Percentiles rank a stretch among this genome's conserved stretches.
These are phyloP conservation scores for Magallana ariakensis DNA, from an alignment of 1,140 invertebrate species.

Conservation along the genomic window DNA sequence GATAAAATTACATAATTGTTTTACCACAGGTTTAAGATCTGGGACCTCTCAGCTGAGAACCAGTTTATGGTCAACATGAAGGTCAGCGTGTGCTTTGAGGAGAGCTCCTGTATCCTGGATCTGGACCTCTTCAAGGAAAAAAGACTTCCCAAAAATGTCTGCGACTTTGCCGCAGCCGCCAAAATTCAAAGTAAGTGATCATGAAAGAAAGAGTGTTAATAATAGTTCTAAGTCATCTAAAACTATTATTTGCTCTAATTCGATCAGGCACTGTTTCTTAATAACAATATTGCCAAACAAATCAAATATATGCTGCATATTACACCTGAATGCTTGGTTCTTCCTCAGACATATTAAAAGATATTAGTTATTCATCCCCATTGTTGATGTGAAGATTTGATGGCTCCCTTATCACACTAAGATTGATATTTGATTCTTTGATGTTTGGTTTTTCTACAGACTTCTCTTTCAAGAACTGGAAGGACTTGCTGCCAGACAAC, in stretches of 20 bases:
- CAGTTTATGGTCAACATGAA: conserved; percentile 55
- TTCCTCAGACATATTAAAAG: too few relatives aligned
- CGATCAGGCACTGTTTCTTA: too few relatives aligned
- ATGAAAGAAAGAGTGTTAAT: too few relatives aligned
- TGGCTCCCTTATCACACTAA: too few relatives aligned
- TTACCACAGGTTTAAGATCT: conserved; percentile 11
- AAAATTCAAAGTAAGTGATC: neutral
- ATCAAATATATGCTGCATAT: too few relatives aligned
- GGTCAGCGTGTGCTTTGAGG: conserved; percentile 60
- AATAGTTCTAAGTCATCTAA: too few relatives aligned
- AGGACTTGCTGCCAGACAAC: neutral
- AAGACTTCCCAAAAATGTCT: conserved; percentile 42
- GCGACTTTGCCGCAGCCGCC: conserved; percentile 29
- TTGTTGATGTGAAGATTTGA: too few relatives aligned
- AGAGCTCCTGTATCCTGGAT: conserved; percentile 21
- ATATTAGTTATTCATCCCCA: too few relatives aligned
- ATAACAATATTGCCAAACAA: too few relatives aligned
- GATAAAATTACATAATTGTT: conserved; percentile 6
- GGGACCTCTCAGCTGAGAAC: conserved; percentile 53
- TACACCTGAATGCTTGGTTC: too few relatives aligned
- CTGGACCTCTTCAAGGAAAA: conserved; percentile 34
- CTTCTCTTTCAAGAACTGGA: conserved; percentile 51
- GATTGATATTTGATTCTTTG: too few relatives aligned
- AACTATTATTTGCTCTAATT: too few relatives aligned
- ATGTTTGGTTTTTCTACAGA: conserved; percentile 16